Evolutionary conservation across 2,888 invertebrate species (phyloP), one percentile per base, ranked within the genome.

Genomic region (Chloromyia formosa): DNA sequence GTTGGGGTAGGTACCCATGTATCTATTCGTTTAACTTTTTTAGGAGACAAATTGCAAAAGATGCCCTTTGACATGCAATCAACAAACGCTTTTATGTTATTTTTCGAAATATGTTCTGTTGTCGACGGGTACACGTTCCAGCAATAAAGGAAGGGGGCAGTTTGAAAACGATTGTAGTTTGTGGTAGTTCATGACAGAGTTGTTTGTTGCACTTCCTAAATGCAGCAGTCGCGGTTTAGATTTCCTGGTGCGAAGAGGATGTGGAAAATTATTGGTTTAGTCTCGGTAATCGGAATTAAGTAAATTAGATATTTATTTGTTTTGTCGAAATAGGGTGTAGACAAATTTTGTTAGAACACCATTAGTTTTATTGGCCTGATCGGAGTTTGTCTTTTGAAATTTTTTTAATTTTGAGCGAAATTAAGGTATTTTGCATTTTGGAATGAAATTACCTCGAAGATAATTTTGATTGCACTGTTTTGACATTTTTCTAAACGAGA

Each of bases 261-360:
- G 74, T 66, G 74, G 66, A 74, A 74, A 68, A 5, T 56, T 53
- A 64, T 74, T 58, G 58, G 74, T 56, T 23, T 74, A 10, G 66
- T 74, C 35, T 66, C 74, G 66, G 66, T 74, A 74, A 68, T 60
- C 64, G 40, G 14, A 2, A 27, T n/a, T n/a, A n/a, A n/a, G n/a
- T n/a, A n/a, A n/a, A n/a, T n/a, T n/a, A n/a, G n/a, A n/a, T n/a
- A n/a, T n/a, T n/a, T 4, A 35, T 35, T 49, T 3, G 49, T n/a
- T 49, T 49, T 49, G 12, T 49, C 4, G 3, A 49, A 2, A 49
- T 49, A 49, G 49, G 3, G 49, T 49, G 49, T 35, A 35, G 27
- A 35, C 7, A 35, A 7, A 4, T 35, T 35, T 35, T 35, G 27
- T 35, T 2, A n/a, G n/a, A n/a, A n/a, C n/a, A n/a, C n/a, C n/a